Percentiles rank a stretch among this genome's conserved stretches.
These are phyloP conservation scores for Myrmecophaga tridactyla DNA, from an alignment of 2,113 vertebrate genomes.

Conservation along the genomic window DNA sequence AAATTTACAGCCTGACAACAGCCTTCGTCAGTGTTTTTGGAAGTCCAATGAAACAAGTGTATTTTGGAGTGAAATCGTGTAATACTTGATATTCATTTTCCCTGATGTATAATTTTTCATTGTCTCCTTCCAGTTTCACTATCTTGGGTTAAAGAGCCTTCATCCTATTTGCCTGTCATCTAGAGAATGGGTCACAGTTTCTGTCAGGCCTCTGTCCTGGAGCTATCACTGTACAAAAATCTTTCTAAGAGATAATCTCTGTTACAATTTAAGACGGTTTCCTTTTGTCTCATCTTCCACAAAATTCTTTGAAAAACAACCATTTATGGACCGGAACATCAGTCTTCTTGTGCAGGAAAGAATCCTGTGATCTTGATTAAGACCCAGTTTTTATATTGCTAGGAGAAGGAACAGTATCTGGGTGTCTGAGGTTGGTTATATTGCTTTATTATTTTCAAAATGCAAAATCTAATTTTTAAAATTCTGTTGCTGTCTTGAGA, in stretches of 20 bases:
- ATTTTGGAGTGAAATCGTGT: not conserved
- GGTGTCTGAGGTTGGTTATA: not conserved
- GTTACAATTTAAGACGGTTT: not conserved
- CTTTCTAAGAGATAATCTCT: not conserved
- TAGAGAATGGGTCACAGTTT: not conserved
- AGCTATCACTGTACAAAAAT: not conserved
- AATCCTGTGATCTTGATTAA: not conserved
- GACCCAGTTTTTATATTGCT: not conserved
- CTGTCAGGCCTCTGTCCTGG: not conserved
- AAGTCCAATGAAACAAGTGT: not conserved
- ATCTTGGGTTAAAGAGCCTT: not conserved
- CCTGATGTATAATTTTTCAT: not conserved
- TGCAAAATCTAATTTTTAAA: constrained; percentile 9
- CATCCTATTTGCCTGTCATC: not conserved
- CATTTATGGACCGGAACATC: not conserved
- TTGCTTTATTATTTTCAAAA: constrained; percentile 12
- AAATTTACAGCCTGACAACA: not conserved
- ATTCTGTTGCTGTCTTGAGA: not conserved
- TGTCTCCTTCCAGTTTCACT: not conserved
- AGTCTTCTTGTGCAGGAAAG: not conserved
- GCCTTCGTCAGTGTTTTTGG: constrained; percentile 1
- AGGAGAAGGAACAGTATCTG: not conserved
- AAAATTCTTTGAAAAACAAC: not conserved
- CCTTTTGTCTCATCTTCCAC: not conserved
- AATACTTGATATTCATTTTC: not conserved